Evolutionary conservation across 2,797 vertebrate genomes (phyloP).

Genomic region (Helostoma temminkii): DNA sequence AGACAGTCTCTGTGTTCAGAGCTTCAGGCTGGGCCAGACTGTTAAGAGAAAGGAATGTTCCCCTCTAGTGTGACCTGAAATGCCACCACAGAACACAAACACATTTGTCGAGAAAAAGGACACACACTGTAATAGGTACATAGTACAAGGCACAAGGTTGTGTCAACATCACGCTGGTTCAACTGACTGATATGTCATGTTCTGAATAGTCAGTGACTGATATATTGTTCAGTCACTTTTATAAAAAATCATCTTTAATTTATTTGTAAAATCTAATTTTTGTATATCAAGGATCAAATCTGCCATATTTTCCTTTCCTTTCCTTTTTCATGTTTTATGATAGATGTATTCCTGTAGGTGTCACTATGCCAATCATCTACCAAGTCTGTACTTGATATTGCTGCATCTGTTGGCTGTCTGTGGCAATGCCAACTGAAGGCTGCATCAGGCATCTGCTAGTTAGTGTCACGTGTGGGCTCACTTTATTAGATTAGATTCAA

Average conservation of each 20-base stretch:
- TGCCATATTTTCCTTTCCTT: neutral
- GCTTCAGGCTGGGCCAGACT: constrained; percentile 41
- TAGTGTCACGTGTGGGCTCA: neutral
- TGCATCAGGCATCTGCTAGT: neutral
- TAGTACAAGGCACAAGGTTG: neutral
- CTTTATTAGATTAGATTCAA: neutral
- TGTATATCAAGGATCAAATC: neutral
- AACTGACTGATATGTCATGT: neutral
- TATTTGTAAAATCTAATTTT: neutral
- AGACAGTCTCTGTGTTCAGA: constrained; percentile 32
- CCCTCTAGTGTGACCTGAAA: constrained; percentile 52
- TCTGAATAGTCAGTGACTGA: neutral
- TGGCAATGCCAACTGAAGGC: neutral
- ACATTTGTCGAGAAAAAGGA: neutral
- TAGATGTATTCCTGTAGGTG: neutral
- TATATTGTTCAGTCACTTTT: neutral
- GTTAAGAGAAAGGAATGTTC: constrained; percentile 72
- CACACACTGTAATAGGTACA: constrained; percentile 6
- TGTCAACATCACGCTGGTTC: constrained; percentile 19
- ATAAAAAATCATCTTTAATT: no score
- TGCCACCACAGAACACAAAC: constrained; percentile 27
- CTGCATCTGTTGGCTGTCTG: constrained; percentile 4
- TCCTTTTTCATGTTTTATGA: neutral
- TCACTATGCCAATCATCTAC: neutral
- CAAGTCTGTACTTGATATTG: neutral